Base-by-base conservation (phyloP, 1,140 invertebrate genomes). In the Augochlora pura region DNA sequence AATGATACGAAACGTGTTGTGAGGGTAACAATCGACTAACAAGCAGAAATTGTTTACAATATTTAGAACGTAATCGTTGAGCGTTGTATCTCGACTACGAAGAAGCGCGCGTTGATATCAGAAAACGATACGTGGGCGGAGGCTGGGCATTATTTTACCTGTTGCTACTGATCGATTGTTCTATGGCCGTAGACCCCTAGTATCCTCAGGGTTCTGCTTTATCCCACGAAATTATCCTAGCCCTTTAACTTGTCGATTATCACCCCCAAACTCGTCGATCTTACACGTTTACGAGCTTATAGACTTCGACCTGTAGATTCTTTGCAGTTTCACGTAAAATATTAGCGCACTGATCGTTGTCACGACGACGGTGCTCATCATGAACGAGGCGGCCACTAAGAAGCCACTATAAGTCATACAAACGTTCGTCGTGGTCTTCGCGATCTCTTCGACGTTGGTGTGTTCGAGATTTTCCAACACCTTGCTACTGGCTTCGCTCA, bases 321-420 rank as follows among this genome's bases (percentile, higher is more conserved):
- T 88, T 64, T 92, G 91, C 2, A 92, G 62, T 79, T 93, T 93
- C 1, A 89, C 65, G 77, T 93, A 92, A 2, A 93, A 68, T 14
- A 89, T 25, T 2, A 86, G 89, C 5, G 91, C 86, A 65, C 89
- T 91, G 25, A 92, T 80, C 0, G 90, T 91, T 10, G 88, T 88
- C 5, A 90, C 52, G 12, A 90, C 84, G 10, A 93, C 83, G 8
- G 90, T 87, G 32, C 86, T 86, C 4, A 92, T 81, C 74, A 93
- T 88, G 0, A 91, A 72, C 0, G 88, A 88, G 65, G 91, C 92
- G 0, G 89, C 87, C 0, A 84, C 73, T 67, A 92, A 93, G 73
- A 93, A 93, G 8, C 90, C 89, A 23, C 63, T 78, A 52, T 92
- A 83, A 25, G 90, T 92, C 54, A 93, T 88, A 65, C 92, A 93